Evolutionary conservation across 1,140 invertebrate genomes (phyloP).

Genomic region (Epicauta chinensis): DNA sequence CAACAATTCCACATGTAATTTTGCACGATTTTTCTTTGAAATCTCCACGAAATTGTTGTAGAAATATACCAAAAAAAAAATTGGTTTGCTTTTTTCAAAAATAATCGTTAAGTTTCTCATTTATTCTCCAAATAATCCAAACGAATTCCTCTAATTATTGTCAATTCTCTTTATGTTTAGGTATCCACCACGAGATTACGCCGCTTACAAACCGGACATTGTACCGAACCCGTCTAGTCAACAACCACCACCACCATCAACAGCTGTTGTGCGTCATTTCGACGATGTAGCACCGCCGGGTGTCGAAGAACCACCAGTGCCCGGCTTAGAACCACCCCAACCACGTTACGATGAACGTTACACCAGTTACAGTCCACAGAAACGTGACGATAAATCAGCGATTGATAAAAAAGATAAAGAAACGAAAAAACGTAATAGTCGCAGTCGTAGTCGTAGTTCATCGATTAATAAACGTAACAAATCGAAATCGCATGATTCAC

Average conservation of each 20-base stretch:
- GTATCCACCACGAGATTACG: constrained; percentile 26
- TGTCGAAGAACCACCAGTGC: constrained; percentile 38
- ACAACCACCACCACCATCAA: constrained; percentile 15
- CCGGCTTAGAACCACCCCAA: constrained; percentile 33
- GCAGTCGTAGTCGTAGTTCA: constrained; percentile 12
- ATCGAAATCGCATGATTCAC: constrained; percentile 34
- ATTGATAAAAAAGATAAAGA: constrained; percentile 11
- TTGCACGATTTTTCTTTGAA: background rate
- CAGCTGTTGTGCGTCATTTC: constrained; percentile 18
- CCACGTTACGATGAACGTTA: constrained; percentile 8
- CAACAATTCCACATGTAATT: background rate
- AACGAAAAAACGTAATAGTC: constrained; percentile 11
- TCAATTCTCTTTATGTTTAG: constrained; percentile 25
- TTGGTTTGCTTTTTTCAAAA: constrained; percentile 6
- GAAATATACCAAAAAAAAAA: background rate
- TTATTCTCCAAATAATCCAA: background rate
- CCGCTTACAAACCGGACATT: constrained; percentile 15
- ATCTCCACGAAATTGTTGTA: background rate
- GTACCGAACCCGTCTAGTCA: constrained; percentile 21
- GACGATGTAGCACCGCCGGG: constrained; percentile 38
- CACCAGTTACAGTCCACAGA: background rate
- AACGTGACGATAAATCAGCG: constrained; percentile 6
- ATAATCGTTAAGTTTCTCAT: background rate
- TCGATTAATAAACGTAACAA: constrained; percentile 23
- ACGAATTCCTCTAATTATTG: background rate